Evolutionary conservation across 2,797 vertebrate genomes (phyloP), one percentile per base, ranked within the genome.

Genomic region (Typhlichthys eigenmanni): DNA sequence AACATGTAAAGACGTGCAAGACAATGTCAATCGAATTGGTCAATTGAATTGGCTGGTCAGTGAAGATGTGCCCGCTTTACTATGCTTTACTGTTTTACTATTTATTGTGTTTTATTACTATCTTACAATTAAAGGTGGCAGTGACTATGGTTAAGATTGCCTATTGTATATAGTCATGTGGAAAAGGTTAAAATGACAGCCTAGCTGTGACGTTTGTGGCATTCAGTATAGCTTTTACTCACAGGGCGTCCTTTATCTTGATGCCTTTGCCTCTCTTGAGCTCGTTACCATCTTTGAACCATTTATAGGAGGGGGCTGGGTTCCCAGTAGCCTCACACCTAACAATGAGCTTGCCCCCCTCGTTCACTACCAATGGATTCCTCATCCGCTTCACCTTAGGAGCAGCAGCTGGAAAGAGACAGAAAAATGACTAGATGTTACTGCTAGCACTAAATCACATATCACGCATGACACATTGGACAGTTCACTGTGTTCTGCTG

Each of bases 251-350:
- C 90, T 85, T 96, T 92, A 98, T 98, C 85, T 90, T 89, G 80
- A 98, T 91, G 85, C 95, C 94, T 71, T 92, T 93, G 85, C 91
- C 96, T 85, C 92, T 95, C 90, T 95, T 96, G 84, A 98, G 93
- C 82, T 96, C 94, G 78, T 86, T 95, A 81, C 97, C 96, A 5
- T 98, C 96, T 91, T 96, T 98, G 92, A 95, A 97, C 97, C 97
- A 98, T 58, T 83, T 96, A 90, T 96, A 98, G 85, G 90, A 92
- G 0, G 93, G 95, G 74, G 81, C 72, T 75, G 96, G 94, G 87
- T 93, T 94, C 55, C 96, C 96, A 0, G 93, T 93, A 0, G 94
- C 96, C 91, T 96, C 97, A 10, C 97, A 98, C 89, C 95, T 98
- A 71, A 98, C 89, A 0, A 85, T 94, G 70, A 97, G 92, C 86